Conservation (phyloP, 1,140 invertebrate species). For the Drosophila rufa region DNA sequence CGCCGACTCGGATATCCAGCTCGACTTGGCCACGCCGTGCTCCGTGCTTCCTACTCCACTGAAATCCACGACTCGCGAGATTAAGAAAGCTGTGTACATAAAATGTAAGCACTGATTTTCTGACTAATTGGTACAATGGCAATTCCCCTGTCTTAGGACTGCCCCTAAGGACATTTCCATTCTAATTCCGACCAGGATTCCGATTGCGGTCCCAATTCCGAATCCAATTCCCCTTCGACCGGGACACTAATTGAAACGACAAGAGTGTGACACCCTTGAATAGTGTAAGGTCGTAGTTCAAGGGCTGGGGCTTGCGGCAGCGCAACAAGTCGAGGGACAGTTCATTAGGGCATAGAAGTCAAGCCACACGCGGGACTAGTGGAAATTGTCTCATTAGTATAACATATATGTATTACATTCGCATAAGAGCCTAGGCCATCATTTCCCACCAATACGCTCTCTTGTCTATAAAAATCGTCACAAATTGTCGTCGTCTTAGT, state of each 20-base stretch:
- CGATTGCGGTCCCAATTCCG: not conserved
- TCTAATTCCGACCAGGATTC: not conserved
- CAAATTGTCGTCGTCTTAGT: slow-evolving; percentile 31
- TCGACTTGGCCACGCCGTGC: not conserved
- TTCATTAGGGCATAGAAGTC: slow-evolving; percentile 74
- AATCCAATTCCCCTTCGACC: not conserved
- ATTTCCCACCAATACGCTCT: slow-evolving; percentile 42
- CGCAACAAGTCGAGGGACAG: slow-evolving; percentile 39
- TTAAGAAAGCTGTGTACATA: not conserved
- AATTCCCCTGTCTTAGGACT: not conserved
- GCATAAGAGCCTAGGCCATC: slow-evolving; percentile 26
- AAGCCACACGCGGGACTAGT: slow-evolving; percentile 51
- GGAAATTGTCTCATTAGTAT: slow-evolving; percentile 76
- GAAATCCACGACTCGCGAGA: not conserved
- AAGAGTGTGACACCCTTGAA: slow-evolving; percentile 27
- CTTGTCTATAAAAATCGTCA: slow-evolving; percentile 39
- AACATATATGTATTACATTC: slow-evolving; percentile 16
- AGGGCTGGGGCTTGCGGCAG: not conserved
- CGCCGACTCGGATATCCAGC: not conserved
- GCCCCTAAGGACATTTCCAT: not conserved
- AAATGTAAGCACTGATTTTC: not conserved
- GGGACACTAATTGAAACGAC: slow-evolving; percentile 66
- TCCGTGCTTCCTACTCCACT: not conserved
- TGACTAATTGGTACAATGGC: slow-evolving; percentile 6
- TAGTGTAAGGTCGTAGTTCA: not conserved